Percentiles rank a stretch among this genome's conserved stretches.
Conservation (phyloP, 2,888 invertebrate genomes). For the Dolichomitus sp. region DNA sequence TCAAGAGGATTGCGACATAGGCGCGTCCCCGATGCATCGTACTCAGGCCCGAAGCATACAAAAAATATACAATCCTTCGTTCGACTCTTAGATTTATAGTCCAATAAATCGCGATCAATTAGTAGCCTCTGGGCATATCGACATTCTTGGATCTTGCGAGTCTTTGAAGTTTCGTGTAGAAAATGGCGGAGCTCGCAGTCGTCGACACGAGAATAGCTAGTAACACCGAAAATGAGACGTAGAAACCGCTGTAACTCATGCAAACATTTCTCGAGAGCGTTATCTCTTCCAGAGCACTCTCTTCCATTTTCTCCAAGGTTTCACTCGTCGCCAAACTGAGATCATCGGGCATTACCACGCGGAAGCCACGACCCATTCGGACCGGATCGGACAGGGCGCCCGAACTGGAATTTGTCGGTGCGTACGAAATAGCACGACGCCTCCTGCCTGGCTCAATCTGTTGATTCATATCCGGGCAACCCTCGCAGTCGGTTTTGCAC, state of each 20-base stretch:
- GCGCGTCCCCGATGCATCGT: conserved; percentile 31
- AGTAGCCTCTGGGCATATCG: conserved; percentile 67
- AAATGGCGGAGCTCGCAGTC: conserved; percentile 87
- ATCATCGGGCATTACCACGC: conserved; percentile 91
- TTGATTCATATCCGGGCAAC: conserved; percentile 90
- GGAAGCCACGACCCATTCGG: conserved; percentile 89
- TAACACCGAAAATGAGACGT: conserved; percentile 89
- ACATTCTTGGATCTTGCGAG: conserved; percentile 73
- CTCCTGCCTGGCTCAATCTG: conserved; percentile 87
- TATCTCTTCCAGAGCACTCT: conserved; percentile 63
- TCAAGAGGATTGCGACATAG: conserved; percentile 4
- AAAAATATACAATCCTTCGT: conserved; percentile 41
- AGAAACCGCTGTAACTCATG: conserved; percentile 89
- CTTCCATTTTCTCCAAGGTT: conserved; percentile 76
- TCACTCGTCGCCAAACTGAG: conserved; percentile 84
- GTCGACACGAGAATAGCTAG: conserved; percentile 89
- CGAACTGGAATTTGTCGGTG: conserved; percentile 81
- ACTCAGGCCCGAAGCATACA: conserved; percentile 41
- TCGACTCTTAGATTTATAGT: conserved; percentile 22
- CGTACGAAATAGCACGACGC: conserved; percentile 77
- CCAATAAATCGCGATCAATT: conserved; percentile 13
- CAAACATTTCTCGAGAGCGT: conserved; percentile 87
- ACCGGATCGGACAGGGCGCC: conserved; percentile 88
- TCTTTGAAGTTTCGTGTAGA: conserved; percentile 87
- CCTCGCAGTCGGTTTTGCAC: conserved; percentile 93